These are phyloP conservation scores for Koerneria pararmatus DNA, from an alignment of 2,888 invertebrate genomes.

Conservation along the genomic window DNA sequence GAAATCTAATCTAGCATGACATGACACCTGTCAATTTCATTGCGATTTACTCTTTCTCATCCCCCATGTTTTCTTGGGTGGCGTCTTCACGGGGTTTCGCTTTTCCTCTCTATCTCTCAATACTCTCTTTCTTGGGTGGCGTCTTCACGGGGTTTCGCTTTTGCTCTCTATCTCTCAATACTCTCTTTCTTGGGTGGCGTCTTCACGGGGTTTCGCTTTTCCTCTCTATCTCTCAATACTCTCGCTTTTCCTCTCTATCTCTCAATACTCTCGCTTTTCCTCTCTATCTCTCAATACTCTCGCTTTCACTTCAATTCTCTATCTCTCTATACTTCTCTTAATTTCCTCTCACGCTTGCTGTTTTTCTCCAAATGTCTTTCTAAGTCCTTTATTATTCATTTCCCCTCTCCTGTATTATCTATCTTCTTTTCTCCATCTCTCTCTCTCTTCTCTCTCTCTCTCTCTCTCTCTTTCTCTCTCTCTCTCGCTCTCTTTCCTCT, in stretches of 20 bases:
- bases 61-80: no score
- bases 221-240: no score
- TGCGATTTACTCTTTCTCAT: no score
- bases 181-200: no score
- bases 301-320: neutral
- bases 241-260: neutral
- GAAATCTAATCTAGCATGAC: no score
- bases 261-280: neutral
- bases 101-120: no score
- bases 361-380: neutral
- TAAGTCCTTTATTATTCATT: neutral
- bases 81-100: no score
- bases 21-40: no score
- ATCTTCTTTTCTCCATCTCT: neutral
- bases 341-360: neutral
- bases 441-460: neutral
- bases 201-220: no score
- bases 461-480: slow-evolving; percentile 4
- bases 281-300: neutral
- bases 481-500: neutral
- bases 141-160: no score
- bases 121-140: no score
- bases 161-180: no score
- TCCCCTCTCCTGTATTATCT: neutral
- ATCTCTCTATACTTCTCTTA: neutral